These are phyloP conservation scores for Melanotaenia duboulayi DNA, from an alignment of 2,113 vertebrate genomes.

Conservation along the genomic window DNA sequence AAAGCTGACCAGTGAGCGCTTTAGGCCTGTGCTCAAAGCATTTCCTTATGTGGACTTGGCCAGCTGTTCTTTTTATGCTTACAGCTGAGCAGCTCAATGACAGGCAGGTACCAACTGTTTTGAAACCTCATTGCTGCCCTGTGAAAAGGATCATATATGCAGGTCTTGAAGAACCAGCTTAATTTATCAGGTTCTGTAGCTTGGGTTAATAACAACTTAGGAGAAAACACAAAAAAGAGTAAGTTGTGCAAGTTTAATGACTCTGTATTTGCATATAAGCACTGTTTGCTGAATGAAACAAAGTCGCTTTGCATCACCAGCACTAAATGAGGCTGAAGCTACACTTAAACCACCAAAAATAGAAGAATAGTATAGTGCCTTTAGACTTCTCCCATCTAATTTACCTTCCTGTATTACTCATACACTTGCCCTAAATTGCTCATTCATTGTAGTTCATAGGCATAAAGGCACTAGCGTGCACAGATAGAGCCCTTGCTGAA, in stretches of 20 bases:
- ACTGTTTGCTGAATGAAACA: slow-evolving; percentile 25
- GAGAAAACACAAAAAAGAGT: not conserved
- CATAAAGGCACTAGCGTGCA: too few species aligned
- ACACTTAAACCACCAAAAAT: slow-evolving; percentile 39
- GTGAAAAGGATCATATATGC: slow-evolving; percentile 1
- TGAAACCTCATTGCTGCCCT: slow-evolving; percentile 4
- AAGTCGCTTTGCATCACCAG: slow-evolving; percentile 46
- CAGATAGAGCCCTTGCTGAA: too few species aligned
- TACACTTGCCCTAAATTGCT: too few species aligned
- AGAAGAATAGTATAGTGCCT: not conserved
- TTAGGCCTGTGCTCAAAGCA: not conserved
- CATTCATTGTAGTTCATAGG: too few species aligned
- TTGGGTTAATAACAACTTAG: not conserved
- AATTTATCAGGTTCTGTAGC: not conserved
- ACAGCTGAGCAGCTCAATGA: slow-evolving; percentile 14
- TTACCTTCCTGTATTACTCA: slow-evolving; percentile 16
- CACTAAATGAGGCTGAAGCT: slow-evolving; percentile 53
- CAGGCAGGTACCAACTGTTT: slow-evolving; percentile 24
- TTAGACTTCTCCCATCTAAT: slow-evolving; percentile 59
- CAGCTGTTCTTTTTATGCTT: slow-evolving; percentile 5
- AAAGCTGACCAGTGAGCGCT: slow-evolving; percentile 18
- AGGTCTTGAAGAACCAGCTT: not conserved
- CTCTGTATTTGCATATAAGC: too few species aligned
- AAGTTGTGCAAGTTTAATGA: too few species aligned
- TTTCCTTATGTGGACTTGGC: slow-evolving; percentile 23